Evolutionary conservation across 2,888 invertebrate genomes (phyloP).

Genomic region (Bedellia somnulentella): DNA sequence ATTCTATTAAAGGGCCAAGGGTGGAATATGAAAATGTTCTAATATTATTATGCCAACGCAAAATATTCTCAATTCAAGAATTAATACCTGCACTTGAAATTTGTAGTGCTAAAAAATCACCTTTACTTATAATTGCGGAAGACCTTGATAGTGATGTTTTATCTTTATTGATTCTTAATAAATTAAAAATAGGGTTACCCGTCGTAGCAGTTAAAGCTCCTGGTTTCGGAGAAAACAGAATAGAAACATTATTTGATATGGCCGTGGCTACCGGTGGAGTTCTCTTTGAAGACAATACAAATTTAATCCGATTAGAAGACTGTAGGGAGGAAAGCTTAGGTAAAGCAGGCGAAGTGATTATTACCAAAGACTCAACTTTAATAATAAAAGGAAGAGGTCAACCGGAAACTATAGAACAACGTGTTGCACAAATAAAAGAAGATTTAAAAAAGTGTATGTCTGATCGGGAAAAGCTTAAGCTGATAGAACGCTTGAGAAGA

Average conservation of each 20-base stretch:
- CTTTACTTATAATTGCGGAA: conserved; percentile 92
- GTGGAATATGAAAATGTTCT: conserved; percentile 96
- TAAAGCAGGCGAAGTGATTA: conserved; percentile 80
- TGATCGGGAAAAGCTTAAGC: conserved; percentile 89
- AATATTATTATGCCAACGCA: conserved; percentile 92
- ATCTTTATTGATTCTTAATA: conserved; percentile 87
- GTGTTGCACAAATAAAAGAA: conserved; percentile 78
- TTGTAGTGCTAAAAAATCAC: conserved; percentile 87
- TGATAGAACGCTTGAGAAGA: conserved; percentile 86
- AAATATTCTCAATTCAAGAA: conserved; percentile 91
- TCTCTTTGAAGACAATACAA: conserved; percentile 91
- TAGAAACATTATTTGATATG: conserved; percentile 86
- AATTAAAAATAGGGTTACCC: conserved; percentile 85
- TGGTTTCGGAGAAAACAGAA: conserved; percentile 93
- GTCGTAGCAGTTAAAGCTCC: conserved; percentile 95
- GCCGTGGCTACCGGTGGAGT: conserved; percentile 89
- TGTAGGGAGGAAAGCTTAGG: conserved; percentile 78
- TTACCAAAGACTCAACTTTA: conserved; percentile 92
- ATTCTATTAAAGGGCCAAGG: conserved; percentile 95
- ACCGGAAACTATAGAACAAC: conserved; percentile 71
- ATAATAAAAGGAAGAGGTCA: conserved; percentile 70
- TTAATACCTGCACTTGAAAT: conserved; percentile 95
- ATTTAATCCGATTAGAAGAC: conserved; percentile 86
- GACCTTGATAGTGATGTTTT: conserved; percentile 93
- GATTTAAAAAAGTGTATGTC: conserved; percentile 80